These are phyloP conservation scores for Drosophila fulvimacula DNA, from an alignment of 2,888 invertebrate species.

Conservation along the genomic window DNA sequence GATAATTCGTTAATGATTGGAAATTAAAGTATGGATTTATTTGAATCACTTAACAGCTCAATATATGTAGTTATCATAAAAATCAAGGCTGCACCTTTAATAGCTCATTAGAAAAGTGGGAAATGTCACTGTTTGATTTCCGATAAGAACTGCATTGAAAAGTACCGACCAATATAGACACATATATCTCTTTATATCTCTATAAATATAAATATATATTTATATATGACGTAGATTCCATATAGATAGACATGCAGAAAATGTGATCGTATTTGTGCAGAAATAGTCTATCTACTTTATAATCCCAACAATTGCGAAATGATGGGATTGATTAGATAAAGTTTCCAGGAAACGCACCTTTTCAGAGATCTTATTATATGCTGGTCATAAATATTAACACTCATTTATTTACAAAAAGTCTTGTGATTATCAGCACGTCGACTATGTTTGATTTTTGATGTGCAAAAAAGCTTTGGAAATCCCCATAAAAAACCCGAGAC, in stretches of 20 bases:
- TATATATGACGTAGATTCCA: constrained; percentile 19
- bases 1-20: neutral
- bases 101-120: neutral
- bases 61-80: neutral
- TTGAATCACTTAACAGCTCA: neutral
- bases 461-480: neutral
- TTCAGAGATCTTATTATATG: constrained; percentile 30
- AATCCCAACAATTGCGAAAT: constrained; percentile 28
- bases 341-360: constrained; percentile 37
- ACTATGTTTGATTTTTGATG: neutral
- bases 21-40: neutral
- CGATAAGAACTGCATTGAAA: constrained; percentile 9
- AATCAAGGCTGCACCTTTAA: constrained; percentile 6
- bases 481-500: neutral
- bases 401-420: constrained; percentile 12
- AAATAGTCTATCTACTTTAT: constrained; percentile 28
- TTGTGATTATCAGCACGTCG: constrained; percentile 11
- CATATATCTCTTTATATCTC: neutral
- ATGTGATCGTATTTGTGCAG: constrained; percentile 4
- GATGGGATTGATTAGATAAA: constrained; percentile 50
- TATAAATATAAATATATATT: constrained; percentile 1
- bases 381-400: constrained; percentile 6
- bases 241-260: constrained; percentile 20
- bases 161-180: neutral
- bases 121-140: neutral